A percentile compares a stretch with the other conserved stretches of the same genome.
Evolutionary conservation across 1,140 invertebrate species (phyloP).

Genomic region (Heliothis virescens): DNA sequence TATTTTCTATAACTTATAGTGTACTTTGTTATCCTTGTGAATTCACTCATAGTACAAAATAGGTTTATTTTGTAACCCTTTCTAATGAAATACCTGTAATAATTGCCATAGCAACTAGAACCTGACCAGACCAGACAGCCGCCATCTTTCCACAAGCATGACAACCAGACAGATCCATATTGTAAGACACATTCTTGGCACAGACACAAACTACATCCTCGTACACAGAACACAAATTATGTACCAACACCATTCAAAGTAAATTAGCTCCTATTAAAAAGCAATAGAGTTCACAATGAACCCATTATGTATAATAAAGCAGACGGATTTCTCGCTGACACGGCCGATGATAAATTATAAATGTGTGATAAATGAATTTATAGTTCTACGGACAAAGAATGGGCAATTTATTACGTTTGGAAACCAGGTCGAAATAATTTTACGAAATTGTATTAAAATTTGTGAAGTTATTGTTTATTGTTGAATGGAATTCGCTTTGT

Average conservation of each 20-base stretch:
- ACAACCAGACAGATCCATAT: too few species aligned
- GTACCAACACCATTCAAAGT: slow-evolving; percentile 15
- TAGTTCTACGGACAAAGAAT: slow-evolving; percentile 43
- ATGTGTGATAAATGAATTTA: slow-evolving; percentile 47
- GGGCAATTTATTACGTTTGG: slow-evolving; percentile 25
- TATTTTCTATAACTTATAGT: too few species aligned
- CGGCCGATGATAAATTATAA: slow-evolving; percentile 35
- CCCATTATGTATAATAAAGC: slow-evolving; percentile 14
- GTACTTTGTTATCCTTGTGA: too few species aligned
- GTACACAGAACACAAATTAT: not conserved
- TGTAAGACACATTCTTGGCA: not conserved
- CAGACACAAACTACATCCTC: not conserved
- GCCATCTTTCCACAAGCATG: too few species aligned
- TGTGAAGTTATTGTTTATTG: not conserved
- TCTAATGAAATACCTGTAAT: too few species aligned
- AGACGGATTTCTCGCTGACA: slow-evolving; percentile 42
- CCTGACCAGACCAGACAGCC: too few species aligned
- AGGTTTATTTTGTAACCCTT: too few species aligned
- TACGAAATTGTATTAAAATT: slow-evolving; percentile 37
- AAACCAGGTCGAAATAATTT: slow-evolving; percentile 41
- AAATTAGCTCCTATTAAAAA: slow-evolving; percentile 20
- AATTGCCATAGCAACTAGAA: too few species aligned
- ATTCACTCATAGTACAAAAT: too few species aligned
- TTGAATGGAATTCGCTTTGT: not conserved
- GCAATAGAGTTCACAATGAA: slow-evolving; percentile 4